Conservation (phyloP, 2,113 vertebrate species). For the Hystrix cristata region DNA sequence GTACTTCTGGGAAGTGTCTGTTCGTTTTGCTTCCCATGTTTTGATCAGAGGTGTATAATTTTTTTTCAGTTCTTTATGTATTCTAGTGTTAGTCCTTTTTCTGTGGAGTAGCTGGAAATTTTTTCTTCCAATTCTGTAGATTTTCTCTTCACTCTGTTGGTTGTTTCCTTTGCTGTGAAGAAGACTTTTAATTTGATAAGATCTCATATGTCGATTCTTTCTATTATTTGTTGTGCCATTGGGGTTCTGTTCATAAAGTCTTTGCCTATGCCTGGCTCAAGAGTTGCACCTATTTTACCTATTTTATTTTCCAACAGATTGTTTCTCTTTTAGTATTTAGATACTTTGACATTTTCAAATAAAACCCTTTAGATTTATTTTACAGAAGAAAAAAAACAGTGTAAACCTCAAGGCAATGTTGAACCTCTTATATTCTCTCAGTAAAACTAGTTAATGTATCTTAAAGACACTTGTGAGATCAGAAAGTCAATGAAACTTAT, state of each 20-base stretch:
- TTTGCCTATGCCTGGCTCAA: too few relatives aligned
- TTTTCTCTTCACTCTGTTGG: too few relatives aligned
- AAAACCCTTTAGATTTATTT: constrained; percentile 53
- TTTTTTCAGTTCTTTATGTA: background rate
- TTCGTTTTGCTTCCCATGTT: background rate
- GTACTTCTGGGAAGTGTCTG: background rate
- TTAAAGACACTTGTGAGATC: background rate
- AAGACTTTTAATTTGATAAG: background rate
- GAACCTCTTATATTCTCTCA: constrained; percentile 30
- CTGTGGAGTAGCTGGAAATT: too few relatives aligned
- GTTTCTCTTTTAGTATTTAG: too few relatives aligned
- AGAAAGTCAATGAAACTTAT: constrained; percentile 21
- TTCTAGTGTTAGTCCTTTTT: background rate
- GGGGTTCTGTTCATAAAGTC: too few relatives aligned
- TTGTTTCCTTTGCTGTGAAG: background rate
- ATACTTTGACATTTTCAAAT: constrained; percentile 34
- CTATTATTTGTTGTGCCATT: too few relatives aligned
- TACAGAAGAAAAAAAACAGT: constrained; percentile 2
- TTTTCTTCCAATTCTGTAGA: too few relatives aligned
- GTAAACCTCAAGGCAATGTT: constrained; percentile 27
- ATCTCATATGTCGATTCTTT: background rate
- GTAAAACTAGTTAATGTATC: constrained; percentile 38
- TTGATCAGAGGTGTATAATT: background rate
- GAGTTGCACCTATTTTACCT: too few relatives aligned
- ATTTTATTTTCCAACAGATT: too few relatives aligned